phyloP scores from a whole-genome alignment of 2,797 vertebrate genomes.

The Periparus ater region DNA sequence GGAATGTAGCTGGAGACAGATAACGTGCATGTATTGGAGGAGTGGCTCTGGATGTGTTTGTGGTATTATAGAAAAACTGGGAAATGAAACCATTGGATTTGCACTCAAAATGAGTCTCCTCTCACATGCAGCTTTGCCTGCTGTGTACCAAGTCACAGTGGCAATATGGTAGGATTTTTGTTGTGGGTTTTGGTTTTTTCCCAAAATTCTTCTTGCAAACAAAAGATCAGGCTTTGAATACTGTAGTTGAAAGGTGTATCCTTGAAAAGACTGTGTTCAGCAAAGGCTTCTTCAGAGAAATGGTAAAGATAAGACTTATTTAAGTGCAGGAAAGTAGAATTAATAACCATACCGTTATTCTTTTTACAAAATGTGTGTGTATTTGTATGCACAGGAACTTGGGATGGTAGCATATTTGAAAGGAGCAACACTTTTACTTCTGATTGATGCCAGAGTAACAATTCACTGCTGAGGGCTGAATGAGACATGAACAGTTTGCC shows the following conservation, averaged over 20 bases:
- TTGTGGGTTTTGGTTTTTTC: background rate
- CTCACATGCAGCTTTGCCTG: background rate
- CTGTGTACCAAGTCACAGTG: background rate
- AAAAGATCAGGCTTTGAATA: background rate
- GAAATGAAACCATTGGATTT: background rate
- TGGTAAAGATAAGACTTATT: background rate
- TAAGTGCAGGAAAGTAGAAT: background rate
- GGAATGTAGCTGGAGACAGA: background rate
- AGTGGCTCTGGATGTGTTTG: background rate
- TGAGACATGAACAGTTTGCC: background rate
- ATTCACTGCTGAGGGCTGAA: background rate
- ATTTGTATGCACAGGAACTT: background rate
- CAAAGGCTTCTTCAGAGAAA: background rate
- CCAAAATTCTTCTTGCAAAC: background rate
- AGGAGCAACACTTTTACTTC: background rate
- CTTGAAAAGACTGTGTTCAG: background rate
- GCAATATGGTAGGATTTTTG: background rate
- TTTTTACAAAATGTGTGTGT: background rate
- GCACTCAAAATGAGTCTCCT: background rate
- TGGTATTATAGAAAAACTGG: background rate
- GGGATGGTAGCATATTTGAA: background rate
- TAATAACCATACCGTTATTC: background rate
- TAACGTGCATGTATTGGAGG: accelerated
- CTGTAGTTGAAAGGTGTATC: background rate
- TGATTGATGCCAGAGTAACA: background rate